phyloP scores from a whole-genome alignment of 2,888 invertebrate species.

The Drosophila algonquin region DNA sequence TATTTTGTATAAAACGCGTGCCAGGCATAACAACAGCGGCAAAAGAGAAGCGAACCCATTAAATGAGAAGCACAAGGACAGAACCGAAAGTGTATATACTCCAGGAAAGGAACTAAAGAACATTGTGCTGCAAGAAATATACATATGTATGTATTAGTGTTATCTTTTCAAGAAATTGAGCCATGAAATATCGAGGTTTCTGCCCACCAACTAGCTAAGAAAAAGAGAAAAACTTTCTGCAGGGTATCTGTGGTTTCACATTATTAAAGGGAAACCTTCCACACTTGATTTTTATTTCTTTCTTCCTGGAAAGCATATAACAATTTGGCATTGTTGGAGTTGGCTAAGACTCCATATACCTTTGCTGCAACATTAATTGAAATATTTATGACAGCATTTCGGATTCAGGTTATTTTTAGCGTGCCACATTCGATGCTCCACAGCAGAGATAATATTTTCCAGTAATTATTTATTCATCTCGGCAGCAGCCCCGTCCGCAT shows the following conservation, averaged over 20 bases:
- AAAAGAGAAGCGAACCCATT: constrained; percentile 53
- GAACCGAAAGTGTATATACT: constrained; percentile 3
- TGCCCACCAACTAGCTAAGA: too few relatives aligned
- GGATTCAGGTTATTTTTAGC: constrained; percentile 38
- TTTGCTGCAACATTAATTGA: constrained; percentile 63
- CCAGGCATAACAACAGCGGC: constrained; percentile 56
- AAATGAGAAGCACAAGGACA: constrained; percentile 59
- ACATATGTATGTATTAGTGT: background rate
- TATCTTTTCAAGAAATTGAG: background rate
- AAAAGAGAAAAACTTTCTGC: background rate
- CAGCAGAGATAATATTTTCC: constrained; percentile 26
- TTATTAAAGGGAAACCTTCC: background rate
- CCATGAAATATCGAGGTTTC: background rate
- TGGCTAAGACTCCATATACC: constrained; percentile 28
- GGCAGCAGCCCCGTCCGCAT: background rate
- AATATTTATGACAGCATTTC: constrained; percentile 65
- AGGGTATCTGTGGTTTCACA: constrained; percentile 12
- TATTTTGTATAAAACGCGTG: constrained; percentile 77
- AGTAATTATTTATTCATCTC: constrained; percentile 33
- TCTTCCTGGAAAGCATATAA: constrained; percentile 28
- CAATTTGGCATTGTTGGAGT: constrained; percentile 50
- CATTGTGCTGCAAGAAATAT: background rate
- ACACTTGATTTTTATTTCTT: background rate
- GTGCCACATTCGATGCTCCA: constrained; percentile 12
- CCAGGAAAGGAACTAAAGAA: constrained; percentile 3